phyloP scores from a whole-genome alignment of 1,140 invertebrate genomes.

The Camponotus vicinus region DNA sequence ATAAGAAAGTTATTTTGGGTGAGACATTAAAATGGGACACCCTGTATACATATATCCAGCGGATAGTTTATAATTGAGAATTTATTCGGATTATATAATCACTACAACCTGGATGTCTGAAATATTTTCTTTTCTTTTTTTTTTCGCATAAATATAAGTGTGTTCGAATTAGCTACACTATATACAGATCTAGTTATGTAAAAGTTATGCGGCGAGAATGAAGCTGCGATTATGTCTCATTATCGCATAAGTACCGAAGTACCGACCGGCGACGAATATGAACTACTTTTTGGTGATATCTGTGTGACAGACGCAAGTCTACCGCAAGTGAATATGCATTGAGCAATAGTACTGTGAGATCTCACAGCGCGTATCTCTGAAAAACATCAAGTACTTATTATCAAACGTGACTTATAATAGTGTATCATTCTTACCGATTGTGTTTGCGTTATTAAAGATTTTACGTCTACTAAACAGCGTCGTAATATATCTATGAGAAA shows the following conservation, averaged over 20 bases:
- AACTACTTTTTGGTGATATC: conserved; percentile 37
- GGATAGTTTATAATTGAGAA: not conserved
- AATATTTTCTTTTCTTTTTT: conserved; percentile 32
- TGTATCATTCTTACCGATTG: not conserved
- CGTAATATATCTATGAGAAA: not conserved
- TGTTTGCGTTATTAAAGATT: not conserved
- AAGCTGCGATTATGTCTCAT: conserved; percentile 73
- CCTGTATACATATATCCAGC: too few relatives aligned
- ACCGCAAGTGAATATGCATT: conserved; percentile 10
- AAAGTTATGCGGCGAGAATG: conserved; percentile 27
- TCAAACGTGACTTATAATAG: conserved; percentile 13
- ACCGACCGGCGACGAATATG: not conserved
- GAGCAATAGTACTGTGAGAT: conserved; percentile 37
- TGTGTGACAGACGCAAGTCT: not conserved
- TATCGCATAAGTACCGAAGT: conserved; percentile 46
- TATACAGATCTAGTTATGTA: conserved; percentile 13
- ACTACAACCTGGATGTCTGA: conserved; percentile 1
- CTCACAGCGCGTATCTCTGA: not conserved
- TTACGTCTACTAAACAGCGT: not conserved
- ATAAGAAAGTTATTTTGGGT: too few relatives aligned
- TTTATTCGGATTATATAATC: conserved; percentile 6
- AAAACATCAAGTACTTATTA: conserved; percentile 9
- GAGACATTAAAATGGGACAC: too few relatives aligned
- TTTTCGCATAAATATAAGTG: conserved; percentile 27
- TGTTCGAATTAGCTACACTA: conserved; percentile 20